Conservation (phyloP, 2,113 vertebrate species). For the Muntiacus reevesi region DNA sequence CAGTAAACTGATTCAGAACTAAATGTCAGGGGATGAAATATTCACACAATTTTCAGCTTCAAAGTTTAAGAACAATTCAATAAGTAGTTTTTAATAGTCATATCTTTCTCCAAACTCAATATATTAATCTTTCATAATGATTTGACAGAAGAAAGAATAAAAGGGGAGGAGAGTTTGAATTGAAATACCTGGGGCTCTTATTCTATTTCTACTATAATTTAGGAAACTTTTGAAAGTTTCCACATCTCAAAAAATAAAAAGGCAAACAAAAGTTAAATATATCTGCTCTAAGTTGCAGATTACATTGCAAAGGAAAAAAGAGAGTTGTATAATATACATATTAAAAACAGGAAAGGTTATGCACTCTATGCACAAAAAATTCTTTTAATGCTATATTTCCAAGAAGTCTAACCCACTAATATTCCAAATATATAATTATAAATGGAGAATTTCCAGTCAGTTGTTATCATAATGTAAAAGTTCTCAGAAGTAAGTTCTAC, state of each 20-base stretch:
- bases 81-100: not conserved
- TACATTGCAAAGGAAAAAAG: not conserved
- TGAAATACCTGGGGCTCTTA: not conserved
- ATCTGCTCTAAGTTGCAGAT: not conserved
- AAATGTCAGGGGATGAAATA: not conserved
- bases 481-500: not conserved
- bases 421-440: not conserved
- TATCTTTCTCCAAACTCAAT: not conserved
- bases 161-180: not conserved
- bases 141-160: not conserved
- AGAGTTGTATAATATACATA: not conserved
- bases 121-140: not conserved
- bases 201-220: not conserved
- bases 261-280: not conserved
- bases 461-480: not conserved
- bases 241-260: not conserved
- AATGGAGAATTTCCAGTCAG: not conserved
- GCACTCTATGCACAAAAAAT: not conserved
- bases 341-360: not conserved
- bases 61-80: not conserved
- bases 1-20: not conserved
- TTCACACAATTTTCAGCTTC: not conserved
- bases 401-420: not conserved
- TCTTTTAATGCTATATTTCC: not conserved
- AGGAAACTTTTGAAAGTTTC: not conserved